These are phyloP conservation scores for Nephila pilipes DNA, from an alignment of 1,140 invertebrate species.

Conservation along the genomic window DNA sequence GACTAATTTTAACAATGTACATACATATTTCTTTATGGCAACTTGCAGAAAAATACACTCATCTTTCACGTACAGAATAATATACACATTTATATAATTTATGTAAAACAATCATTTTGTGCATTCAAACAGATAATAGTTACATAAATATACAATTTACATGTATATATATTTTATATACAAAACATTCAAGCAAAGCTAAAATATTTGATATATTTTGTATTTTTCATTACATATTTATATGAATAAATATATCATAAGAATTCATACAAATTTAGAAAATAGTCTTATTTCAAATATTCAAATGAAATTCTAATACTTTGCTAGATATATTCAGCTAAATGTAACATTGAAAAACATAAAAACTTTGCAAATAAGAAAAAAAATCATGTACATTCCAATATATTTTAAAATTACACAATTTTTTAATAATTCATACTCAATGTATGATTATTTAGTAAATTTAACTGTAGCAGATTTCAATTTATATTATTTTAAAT, in stretches of 20 bases:
- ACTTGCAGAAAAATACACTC: conserved; percentile 25
- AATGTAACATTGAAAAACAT: too few species aligned
- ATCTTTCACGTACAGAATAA: background rate
- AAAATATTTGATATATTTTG: background rate
- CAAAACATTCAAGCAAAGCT: conserved; percentile 53
- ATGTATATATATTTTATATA: conserved; percentile 39
- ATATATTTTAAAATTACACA: too few species aligned
- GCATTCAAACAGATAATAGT: conserved; percentile 26
- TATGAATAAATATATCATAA: background rate
- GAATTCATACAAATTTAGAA: background rate
- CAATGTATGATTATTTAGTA: too few species aligned
- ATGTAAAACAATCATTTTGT: conserved; percentile 24
- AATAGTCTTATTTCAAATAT: too few species aligned
- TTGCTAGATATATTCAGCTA: too few species aligned
- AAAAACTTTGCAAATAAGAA: too few species aligned
- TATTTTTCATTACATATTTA: background rate
- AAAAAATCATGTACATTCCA: too few species aligned
- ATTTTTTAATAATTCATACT: too few species aligned
- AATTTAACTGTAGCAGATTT: too few species aligned
- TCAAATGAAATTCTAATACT: too few species aligned
- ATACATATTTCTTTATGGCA: conserved; percentile 29
- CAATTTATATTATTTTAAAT: background rate
- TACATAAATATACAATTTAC: conserved; percentile 32
- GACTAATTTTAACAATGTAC: background rate
- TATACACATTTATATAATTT: conserved; percentile 34